Evolutionary conservation across 2,113 vertebrate species (phyloP).

Genomic region (Vombatus ursinus): DNA sequence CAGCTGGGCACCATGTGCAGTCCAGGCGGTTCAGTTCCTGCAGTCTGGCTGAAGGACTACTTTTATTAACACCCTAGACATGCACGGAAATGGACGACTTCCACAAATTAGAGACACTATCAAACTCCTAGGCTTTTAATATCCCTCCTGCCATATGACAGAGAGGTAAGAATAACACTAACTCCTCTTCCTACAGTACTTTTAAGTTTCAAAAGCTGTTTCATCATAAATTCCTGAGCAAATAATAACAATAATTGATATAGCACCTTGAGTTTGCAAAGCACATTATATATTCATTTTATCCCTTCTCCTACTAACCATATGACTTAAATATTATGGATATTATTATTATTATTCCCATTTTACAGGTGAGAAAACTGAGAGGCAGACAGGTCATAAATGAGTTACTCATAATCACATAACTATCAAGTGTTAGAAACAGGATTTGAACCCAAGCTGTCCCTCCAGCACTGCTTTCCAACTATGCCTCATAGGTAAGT

Average conservation of each 20-base stretch:
- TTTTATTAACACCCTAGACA: constrained; percentile 69
- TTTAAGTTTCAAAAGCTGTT: background rate
- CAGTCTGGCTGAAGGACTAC: constrained; percentile 79
- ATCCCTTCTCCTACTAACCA: background rate
- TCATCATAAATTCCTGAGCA: background rate
- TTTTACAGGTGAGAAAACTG: background rate
- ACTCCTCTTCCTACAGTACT: background rate
- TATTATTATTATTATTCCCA: background rate
- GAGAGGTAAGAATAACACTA: constrained; percentile 50
- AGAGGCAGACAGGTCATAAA: background rate
- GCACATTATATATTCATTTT: background rate
- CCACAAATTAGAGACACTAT: constrained; percentile 56
- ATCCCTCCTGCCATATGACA: constrained; percentile 57
- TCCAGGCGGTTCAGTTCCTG: constrained; percentile 82
- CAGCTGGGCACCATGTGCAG: constrained; percentile 86
- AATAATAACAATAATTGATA: background rate
- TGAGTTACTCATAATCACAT: background rate
- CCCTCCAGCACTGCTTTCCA: background rate
- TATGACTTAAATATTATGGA: background rate
- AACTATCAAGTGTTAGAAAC: background rate
- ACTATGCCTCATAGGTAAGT: background rate
- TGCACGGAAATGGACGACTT: constrained; percentile 62
- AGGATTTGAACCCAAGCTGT: background rate
- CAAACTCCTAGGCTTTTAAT: constrained; percentile 70
- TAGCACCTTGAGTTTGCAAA: background rate